Evolutionary conservation across 2,888 invertebrate species (phyloP).

Genomic region (Vandiemenella viatica): DNA sequence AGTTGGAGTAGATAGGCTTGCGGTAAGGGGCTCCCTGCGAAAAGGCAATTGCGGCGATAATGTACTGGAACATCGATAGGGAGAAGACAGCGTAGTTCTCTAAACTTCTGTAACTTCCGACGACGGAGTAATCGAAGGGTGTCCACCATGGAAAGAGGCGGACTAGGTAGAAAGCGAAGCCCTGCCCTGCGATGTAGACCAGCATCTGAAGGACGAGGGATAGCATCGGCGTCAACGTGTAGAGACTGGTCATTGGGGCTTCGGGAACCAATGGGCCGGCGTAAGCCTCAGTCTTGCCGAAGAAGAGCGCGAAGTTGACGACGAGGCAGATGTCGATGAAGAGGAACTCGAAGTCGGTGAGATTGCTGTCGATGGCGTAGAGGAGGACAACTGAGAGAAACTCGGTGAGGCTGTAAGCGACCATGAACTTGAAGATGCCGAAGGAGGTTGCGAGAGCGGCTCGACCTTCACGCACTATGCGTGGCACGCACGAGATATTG

Average conservation of each 20-base stretch:
- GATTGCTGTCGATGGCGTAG: constrained; percentile 45
- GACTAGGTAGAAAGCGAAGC: constrained; percentile 32
- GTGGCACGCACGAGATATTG: constrained; percentile 34
- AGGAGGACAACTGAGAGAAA: constrained; percentile 37
- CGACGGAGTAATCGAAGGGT: constrained; percentile 30
- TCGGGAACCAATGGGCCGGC: constrained; percentile 30
- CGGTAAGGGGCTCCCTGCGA: constrained; percentile 52
- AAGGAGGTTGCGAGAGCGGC: constrained; percentile 43
- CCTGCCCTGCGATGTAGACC: constrained; percentile 34
- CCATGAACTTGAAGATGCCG: constrained; percentile 49
- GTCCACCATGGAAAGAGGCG: constrained; percentile 38
- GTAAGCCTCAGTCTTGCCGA: constrained; percentile 43
- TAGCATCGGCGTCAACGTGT: constrained; percentile 34
- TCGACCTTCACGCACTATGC: constrained; percentile 32
- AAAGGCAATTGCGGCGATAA: constrained; percentile 44
- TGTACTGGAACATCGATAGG: constrained; percentile 48
- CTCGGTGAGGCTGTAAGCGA: constrained; percentile 41
- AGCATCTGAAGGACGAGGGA: constrained; percentile 38
- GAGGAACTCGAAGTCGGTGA: constrained; percentile 47
- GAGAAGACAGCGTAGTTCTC: constrained; percentile 48
- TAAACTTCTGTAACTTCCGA: constrained; percentile 32
- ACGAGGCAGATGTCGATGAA: constrained; percentile 49
- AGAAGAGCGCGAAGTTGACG: constrained; percentile 44
- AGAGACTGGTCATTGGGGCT: constrained; percentile 38
- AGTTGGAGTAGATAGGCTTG: constrained; percentile 43